phyloP scores from a whole-genome alignment of 2,888 invertebrate genomes.

The Iphiclides podalirius region DNA sequence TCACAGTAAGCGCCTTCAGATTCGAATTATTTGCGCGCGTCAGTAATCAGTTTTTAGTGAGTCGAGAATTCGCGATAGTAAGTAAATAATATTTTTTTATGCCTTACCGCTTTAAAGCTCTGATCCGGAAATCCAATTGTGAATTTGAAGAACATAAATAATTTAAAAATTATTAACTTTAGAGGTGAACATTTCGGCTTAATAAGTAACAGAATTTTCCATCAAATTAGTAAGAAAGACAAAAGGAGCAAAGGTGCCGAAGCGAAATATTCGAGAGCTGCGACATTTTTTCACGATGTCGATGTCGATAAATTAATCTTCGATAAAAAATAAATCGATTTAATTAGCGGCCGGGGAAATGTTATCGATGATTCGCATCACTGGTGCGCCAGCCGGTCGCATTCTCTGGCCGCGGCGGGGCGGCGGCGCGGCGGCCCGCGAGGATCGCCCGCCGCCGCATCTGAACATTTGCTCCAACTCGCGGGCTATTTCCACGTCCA shows the following conservation, averaged over 20 bases:
- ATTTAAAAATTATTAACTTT: no score
- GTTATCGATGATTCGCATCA: constrained; percentile 54
- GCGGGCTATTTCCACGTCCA: constrained; percentile 71
- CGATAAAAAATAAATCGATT: constrained; percentile 21
- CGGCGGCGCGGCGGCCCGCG: constrained; percentile 62
- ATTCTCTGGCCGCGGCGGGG: no score
- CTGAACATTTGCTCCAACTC: constrained; percentile 68
- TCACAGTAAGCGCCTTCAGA: neutral
- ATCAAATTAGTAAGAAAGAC: constrained; percentile 1
- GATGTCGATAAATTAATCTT: constrained; percentile 1
- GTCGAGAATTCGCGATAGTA: no score
- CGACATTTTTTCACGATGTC: neutral
- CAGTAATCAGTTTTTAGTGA: no score
- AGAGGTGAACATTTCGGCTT: no score
- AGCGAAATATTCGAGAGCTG: neutral
- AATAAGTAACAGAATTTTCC: neutral
- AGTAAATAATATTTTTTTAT: no score
- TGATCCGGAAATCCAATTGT: no score
- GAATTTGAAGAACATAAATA: no score
- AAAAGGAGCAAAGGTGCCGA: neutral
- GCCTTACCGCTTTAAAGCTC: no score
- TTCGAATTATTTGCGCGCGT: neutral
- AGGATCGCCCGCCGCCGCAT: constrained; percentile 45
- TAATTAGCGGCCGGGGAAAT: constrained; percentile 12
- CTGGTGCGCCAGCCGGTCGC: constrained; percentile 75